Evolutionary conservation across 2,888 invertebrate species (phyloP).

Genomic region (Yponomeuta malinellus): DNA sequence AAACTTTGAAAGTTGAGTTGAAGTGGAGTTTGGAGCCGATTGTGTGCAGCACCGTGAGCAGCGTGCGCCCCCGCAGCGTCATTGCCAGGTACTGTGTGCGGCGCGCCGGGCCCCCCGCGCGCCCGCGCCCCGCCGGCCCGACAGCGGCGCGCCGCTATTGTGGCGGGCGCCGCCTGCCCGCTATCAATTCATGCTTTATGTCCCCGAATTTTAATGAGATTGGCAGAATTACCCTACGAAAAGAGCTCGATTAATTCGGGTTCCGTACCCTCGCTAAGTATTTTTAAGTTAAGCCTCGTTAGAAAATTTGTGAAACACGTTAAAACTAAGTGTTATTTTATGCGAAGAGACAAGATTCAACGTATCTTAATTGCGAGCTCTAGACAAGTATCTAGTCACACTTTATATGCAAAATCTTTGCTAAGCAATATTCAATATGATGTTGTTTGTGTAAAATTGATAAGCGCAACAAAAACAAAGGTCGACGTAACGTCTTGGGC

Average conservation of each 20-base stretch:
- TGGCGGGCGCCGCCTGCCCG: not conserved
- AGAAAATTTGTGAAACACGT: not conserved
- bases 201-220: not conserved
- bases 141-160: conserved; percentile 23
- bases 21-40: conserved; percentile 42
- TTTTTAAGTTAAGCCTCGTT: not conserved
- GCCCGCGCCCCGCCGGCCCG: conserved; percentile 33
- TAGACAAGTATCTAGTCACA: not conserved
- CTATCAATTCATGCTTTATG: conserved; percentile 11
- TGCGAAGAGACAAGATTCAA: not conserved
- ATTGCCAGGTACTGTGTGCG: conserved; percentile 60
- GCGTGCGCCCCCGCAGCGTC: conserved; percentile 37
- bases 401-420: not conserved
- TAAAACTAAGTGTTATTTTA: not conserved
- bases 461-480: conserved; percentile 40
- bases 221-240: not conserved
- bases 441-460: not conserved
- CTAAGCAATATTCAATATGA: not conserved
- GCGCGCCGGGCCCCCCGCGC: conserved; percentile 20
- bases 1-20: conserved; percentile 43
- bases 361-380: not conserved
- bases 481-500: conserved; percentile 37
- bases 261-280: not conserved
- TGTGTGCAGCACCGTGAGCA: conserved; percentile 24
- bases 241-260: not conserved